Percentiles rank a stretch among this genome's conserved stretches.
Conservation (phyloP, 2,888 invertebrate species). For the Aspidiotus destructor region DNA sequence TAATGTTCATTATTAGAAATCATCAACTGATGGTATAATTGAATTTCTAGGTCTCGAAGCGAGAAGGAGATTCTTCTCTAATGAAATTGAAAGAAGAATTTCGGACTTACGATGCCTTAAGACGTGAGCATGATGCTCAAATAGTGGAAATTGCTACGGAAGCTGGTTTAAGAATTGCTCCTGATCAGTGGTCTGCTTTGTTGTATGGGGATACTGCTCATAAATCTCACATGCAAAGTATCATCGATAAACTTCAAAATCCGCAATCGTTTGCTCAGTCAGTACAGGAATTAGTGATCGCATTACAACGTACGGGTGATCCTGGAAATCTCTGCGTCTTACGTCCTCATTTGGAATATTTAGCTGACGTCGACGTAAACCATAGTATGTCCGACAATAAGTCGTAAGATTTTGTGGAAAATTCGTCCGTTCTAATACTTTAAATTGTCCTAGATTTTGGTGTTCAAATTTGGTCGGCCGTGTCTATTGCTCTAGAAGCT, state of each 20-base stretch:
- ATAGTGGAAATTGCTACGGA: constrained; percentile 98
- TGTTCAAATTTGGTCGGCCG: constrained; percentile 50
- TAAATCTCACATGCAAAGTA: constrained; percentile 95
- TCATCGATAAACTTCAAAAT: constrained; percentile 82
- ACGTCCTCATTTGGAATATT: constrained; percentile 67
- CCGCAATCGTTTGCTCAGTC: constrained; percentile 82
- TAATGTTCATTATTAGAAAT: background rate
- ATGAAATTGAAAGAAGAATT: constrained; percentile 98
- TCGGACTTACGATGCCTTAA: constrained; percentile 81
- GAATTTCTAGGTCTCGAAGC: constrained; percentile 68
- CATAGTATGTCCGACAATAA: constrained; percentile 49
- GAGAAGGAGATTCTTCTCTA: constrained; percentile 90
- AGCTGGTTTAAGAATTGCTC: constrained; percentile 90
- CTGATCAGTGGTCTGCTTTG: constrained; percentile 96
- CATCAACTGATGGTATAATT: background rate
- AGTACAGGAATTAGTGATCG: constrained; percentile 82
- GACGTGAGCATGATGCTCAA: constrained; percentile 95
- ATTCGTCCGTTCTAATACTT: too few species aligned
- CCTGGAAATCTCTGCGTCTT: constrained; percentile 70
- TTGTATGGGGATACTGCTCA: constrained; percentile 91
- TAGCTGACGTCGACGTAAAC: constrained; percentile 78
- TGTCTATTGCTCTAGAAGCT: constrained; percentile 57
- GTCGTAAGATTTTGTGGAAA: background rate
- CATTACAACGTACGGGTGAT: constrained; percentile 79
- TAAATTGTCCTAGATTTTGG: constrained; percentile 13